Evolutionary conservation across 1,140 invertebrate species (phyloP), one percentile per base, ranked within the genome.

Genomic region (Scaptodrosophila lebanonensis): DNA sequence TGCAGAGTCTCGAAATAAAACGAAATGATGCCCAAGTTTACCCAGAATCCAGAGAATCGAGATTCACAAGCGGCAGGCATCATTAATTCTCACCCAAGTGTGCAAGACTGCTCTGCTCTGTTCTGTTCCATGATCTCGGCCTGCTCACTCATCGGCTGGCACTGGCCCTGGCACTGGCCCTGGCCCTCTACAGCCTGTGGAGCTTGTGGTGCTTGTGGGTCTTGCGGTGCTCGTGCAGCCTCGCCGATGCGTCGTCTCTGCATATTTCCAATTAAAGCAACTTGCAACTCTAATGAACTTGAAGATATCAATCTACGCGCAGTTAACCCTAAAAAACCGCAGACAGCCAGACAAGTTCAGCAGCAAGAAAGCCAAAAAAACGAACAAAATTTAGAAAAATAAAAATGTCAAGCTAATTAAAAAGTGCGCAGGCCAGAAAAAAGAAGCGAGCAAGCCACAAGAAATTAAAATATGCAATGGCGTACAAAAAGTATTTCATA

Each of bases 231-330:
- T 32, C 12, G 11, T 16, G 36, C 13, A n/a, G n/a, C n/a, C n/a
- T n/a, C n/a, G n/a, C n/a, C n/a, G n/a, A n/a, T n/a, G n/a, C n/a
- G n/a, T n/a, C 38, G 29, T 51, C 49, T 76, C 36, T 67, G 76
- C 71, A 77, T 83, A 71, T 70, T 73, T 72, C 79, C 79, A 83
- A 83, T 73, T 73, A 83, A 83, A 83, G 72, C 69, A 44, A 73
- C 76, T 67, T 83, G 77, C 72, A 73, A 65, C 77, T 77, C 77
- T 83, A 83, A 83, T 83, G 77, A 83, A 83, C 77, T 83, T 83
- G 79, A 73, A 83, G 79, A 83, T 83, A 83, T 83, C 72, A 83
- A 83, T 83, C 77, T 83, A 82, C 76, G 75, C 75, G 69, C 75
- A 75, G 75, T 82, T 82, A 82, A 75, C 75, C 75, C 75, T 82